Evolutionary conservation across 2,113 vertebrate genomes (phyloP), one percentile per base, ranked within the genome.

Genomic region (Platycercus adscitus): DNA sequence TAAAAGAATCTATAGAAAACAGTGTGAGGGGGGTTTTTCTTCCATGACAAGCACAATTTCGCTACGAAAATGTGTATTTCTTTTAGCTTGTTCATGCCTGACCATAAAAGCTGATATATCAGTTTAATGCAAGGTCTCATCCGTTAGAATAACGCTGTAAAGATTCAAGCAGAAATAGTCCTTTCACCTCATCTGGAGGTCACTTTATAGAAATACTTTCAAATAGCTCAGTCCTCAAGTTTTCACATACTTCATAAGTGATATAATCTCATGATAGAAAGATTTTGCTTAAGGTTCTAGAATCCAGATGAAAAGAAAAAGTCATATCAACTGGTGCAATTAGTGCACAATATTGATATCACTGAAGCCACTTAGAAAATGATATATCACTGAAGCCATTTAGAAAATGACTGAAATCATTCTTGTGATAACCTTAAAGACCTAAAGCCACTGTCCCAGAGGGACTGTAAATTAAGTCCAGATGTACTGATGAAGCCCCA

Each of bases 1-100:
- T 66, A 65, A 64, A 95, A 89, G 61, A 75, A 92, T 82, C 80
- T 49, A 44, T 75, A 64, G 53, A 86, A 94, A 66, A 35, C 61
- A 89, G 20, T 77, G 31, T 91, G 72, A 26, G 43, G 11, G 77
- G 25, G 93, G 91, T 90, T 41, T 50, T 91, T 80, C 47, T 88
- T 71, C 47, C 49, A 44, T 66, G 75, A 47, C 82, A 95, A 87
- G 70, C 31, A 87, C n/a, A 81, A 93, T 95, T 94, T 93, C 77
- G 21, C 44, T 83, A 81, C 89, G 85, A 94, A 95, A 93, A 95
- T 39, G 41, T 65, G 10, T 70, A 55, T 89, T 63, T 80, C 46
- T 83, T 91, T 93, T 89, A 79, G 47, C 52, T 86, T 78, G 35
- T 64, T 95, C 72, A 81, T 77, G 50, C 39, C 60, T 94, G 80